These are phyloP conservation scores for Crenichthys baileyi DNA, from an alignment of 2,797 vertebrate species.

Conservation along the genomic window DNA sequence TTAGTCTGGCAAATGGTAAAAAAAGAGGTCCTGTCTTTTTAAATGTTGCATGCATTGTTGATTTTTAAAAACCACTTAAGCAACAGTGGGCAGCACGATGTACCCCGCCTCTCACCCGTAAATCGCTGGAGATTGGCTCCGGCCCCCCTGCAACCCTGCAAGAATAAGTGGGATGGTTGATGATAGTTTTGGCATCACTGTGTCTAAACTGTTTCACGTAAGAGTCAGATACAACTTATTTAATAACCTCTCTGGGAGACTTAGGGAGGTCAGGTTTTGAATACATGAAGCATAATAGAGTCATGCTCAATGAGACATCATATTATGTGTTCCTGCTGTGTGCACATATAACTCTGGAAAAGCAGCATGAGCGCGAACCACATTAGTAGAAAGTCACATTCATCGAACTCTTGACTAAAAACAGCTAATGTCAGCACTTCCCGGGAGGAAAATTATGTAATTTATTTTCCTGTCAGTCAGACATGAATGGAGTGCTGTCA, in stretches of 20 bases:
- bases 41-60: no score
- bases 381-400: slow-evolving; percentile 52
- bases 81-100: background rate
- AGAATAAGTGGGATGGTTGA: background rate
- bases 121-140: background rate
- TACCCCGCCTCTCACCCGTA: background rate
- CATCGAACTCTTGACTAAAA: slow-evolving; percentile 48
- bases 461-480: slow-evolving; percentile 70
- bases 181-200: background rate
- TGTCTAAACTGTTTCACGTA: slow-evolving; percentile 10
- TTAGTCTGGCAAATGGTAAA: background rate
- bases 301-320: slow-evolving; percentile 50
- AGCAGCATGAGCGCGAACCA: slow-evolving; percentile 32
- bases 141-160: background rate
- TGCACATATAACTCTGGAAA: slow-evolving; percentile 43
- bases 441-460: slow-evolving; percentile 53
- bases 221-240: slow-evolving; percentile 2
- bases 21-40: background rate
- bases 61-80: background rate
- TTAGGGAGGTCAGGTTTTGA: slow-evolving; percentile 28
- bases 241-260: slow-evolving; percentile 7
- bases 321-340: slow-evolving; percentile 36
- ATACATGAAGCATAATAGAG: slow-evolving; percentile 28
- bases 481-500: slow-evolving; percentile 67
- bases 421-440: slow-evolving; percentile 64